Evolutionary conservation across 2,113 vertebrate genomes (phyloP).

Genomic region (Terrapene triunguis): DNA sequence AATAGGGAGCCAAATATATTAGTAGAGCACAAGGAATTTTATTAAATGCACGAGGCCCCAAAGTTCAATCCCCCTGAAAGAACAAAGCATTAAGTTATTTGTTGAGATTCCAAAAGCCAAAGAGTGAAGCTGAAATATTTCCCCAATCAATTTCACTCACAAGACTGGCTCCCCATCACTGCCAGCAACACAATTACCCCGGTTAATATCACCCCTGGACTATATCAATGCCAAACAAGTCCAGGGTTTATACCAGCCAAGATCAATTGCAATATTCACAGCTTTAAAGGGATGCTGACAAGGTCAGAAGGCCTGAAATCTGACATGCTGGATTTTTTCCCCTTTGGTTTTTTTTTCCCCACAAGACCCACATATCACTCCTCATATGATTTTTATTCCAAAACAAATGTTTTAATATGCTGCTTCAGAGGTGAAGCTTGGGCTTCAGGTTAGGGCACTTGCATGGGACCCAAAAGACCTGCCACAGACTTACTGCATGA

Average conservation of each 20-base stretch:
- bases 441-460: not conserved
- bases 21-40: not conserved
- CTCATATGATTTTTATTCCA: not conserved
- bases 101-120: not conserved
- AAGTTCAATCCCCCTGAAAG: not conserved
- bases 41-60: not conserved
- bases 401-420: not conserved
- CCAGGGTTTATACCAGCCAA: not conserved
- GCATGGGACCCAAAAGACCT: not conserved
- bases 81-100: not conserved
- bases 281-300: not conserved
- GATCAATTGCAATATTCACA: not conserved
- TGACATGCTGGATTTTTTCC: not conserved
- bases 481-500: not conserved
- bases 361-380: not conserved
- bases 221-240: not conserved
- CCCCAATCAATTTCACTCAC: not conserved
- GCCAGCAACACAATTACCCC: not conserved
- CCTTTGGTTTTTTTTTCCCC: not conserved
- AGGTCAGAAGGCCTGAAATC: not conserved
- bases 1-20: slow-evolving; percentile 1
- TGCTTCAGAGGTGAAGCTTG: accelerated
- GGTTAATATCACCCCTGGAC: not conserved
- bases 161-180: not conserved
- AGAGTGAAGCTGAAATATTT: not conserved